Conservation (phyloP, 1,140 invertebrate genomes). For the Drosophila dunni region DNA sequence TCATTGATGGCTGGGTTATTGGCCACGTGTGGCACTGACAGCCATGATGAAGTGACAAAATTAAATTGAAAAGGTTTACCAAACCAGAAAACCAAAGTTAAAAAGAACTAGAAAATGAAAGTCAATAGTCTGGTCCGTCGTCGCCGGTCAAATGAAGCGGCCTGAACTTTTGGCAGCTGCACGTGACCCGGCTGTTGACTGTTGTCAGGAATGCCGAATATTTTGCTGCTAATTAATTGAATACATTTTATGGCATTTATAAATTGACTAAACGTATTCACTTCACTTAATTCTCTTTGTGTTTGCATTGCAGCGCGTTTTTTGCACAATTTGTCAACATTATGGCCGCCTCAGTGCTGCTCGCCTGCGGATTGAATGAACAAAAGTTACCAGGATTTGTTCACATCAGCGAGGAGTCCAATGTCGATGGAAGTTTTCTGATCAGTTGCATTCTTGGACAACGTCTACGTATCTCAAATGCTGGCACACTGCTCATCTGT, state of each 20-base stretch:
- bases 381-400: conserved; percentile 86
- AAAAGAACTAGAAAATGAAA: conserved; percentile 51
- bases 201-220: conserved; percentile 25
- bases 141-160: conserved; percentile 45
- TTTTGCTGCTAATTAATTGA: conserved; percentile 70
- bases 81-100: conserved; percentile 21
- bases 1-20: conserved; percentile 53
- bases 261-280: conserved; percentile 59
- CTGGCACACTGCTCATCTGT: conserved; percentile 87
- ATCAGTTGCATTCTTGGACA: conserved; percentile 87
- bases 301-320: conserved; percentile 40
- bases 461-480: conserved; percentile 86
- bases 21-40: conserved; percentile 68
- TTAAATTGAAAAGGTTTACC: conserved; percentile 50
- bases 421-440: conserved; percentile 89
- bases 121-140: conserved; percentile 20
- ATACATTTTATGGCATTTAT: conserved; percentile 66
- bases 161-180: conserved; percentile 52
- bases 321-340: conserved; percentile 56
- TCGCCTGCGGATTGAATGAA: conserved; percentile 87
- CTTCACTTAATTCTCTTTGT: conserved; percentile 18
- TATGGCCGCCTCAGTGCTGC: conserved; percentile 86
- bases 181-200: conserved; percentile 57
- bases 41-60: conserved; percentile 74
- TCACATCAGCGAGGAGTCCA: conserved; percentile 88